Base-by-base conservation (phyloP, 2,113 vertebrate genomes). In the Colinus virginianus region DNA sequence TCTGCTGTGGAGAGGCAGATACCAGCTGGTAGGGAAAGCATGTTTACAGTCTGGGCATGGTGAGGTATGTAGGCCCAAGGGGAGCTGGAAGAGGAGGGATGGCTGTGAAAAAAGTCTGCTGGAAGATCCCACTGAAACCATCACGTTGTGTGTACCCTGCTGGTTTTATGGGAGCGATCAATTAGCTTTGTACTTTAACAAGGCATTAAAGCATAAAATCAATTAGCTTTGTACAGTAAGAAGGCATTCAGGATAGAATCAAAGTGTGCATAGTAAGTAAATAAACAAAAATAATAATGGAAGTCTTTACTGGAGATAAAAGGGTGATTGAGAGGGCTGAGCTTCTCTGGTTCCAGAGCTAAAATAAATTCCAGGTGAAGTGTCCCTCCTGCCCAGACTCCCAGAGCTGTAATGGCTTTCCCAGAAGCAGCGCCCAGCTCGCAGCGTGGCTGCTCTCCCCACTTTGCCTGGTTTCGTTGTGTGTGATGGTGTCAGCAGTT, bases 151-250 rank as follows among this genome's bases (percentile, higher is more conserved):
- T 28, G n/a, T 66, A 48, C 21, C 45, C 46, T 90, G 58, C 69
- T 93, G 70, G 15, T 28, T 90, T 90, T 53, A 61, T 88, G 80
- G 74, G 56, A 72, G 36, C 28, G 70, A 80, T 90, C 88, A 76
- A 80, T 83, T 70, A 72, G 21, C 66, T 78, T 86, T 3, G 4
- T 59, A 26, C 28, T 53, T 23, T 62, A 79, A 79, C 48, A 79
- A 79, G 82, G 76, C 68, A 58, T 48, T 84, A 74, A 59, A 59
- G 61, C 45, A 58, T 42, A 51, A 56, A 89, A 90, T 92, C 78
- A 79, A 59, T 90, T 79, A 69, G 15, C 51, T 88, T 80, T 2
- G 0, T 23, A 55, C 4, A 10, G 36, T 63, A 83, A 70, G 5
- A 2, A 70, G 56, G 23, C 14, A 68, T 23, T 28, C 48, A 84